Conservation (phyloP, 2,888 invertebrate species). For the Pecten maximus region DNA sequence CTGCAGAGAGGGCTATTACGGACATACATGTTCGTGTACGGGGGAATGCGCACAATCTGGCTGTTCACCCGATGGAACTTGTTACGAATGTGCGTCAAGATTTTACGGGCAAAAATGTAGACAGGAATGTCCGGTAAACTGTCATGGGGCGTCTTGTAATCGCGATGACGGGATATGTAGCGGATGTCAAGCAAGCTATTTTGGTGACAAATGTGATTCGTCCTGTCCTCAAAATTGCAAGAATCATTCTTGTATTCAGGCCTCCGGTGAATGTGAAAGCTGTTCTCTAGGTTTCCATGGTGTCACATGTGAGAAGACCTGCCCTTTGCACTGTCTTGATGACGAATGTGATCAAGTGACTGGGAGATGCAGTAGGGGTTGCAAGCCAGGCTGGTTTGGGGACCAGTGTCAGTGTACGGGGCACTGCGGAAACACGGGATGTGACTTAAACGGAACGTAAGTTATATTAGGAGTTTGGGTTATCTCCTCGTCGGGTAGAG, state of each 20-base stretch:
- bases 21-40: not conserved
- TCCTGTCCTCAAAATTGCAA: not conserved
- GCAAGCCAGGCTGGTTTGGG: not conserved
- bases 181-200: not conserved
- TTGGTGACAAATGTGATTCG: not conserved
- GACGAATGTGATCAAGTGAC: not conserved
- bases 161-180: not conserved
- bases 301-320: not conserved
- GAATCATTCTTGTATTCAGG: not conserved
- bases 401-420: not conserved
- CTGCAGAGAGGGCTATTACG: not conserved
- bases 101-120: not conserved
- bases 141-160: not conserved
- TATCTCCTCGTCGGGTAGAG: too few relatives aligned
- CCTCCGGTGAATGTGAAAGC: not conserved
- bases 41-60: not conserved
- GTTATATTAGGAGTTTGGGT: not conserved
- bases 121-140: not conserved
- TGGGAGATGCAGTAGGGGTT: not conserved
- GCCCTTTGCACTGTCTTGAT: not conserved
- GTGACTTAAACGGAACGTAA: not conserved
- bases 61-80: not conserved
- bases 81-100: not conserved
- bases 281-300: not conserved
- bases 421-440: not conserved